Conservation (phyloP, 1,140 invertebrate species). For the Trachelipus rathkii region DNA sequence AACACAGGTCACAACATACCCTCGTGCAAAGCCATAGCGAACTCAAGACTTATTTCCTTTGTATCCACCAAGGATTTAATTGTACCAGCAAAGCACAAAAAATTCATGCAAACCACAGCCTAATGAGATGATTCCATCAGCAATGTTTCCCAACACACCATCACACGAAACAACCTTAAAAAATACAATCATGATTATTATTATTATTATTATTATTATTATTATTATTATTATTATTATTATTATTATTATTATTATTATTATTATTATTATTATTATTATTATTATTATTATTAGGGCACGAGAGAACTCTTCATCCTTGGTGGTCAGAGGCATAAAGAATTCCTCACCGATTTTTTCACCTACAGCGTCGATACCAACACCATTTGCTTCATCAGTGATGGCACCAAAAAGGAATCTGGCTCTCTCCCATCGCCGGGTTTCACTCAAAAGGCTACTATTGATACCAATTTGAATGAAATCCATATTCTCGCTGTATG, state of each 20-base stretch:
- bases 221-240: not conserved
- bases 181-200: too few relatives aligned
- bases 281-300: conserved; percentile 54
- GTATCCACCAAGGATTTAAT: too few relatives aligned
- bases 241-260: not conserved
- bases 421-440: conserved; percentile 65
- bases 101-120: too few relatives aligned
- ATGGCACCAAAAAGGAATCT: conserved; percentile 54
- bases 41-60: too few relatives aligned
- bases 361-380: conserved; percentile 72
- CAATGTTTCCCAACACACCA: too few relatives aligned
- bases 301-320: conserved; percentile 78
- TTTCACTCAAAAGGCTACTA: conserved; percentile 80
- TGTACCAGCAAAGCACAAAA: too few relatives aligned
- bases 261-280: conserved; percentile 22
- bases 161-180: too few relatives aligned
- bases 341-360: conserved; percentile 82
- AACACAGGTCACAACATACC: too few relatives aligned
- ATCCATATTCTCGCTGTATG: conserved; percentile 82
- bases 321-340: conserved; percentile 81
- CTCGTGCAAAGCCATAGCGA: too few relatives aligned
- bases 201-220: not conserved
- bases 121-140: too few relatives aligned
- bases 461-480: conserved; percentile 79
- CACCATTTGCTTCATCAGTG: conserved; percentile 55